Evolutionary conservation across 2,113 vertebrate species (phyloP).

Genomic region (Gulo gulo): DNA sequence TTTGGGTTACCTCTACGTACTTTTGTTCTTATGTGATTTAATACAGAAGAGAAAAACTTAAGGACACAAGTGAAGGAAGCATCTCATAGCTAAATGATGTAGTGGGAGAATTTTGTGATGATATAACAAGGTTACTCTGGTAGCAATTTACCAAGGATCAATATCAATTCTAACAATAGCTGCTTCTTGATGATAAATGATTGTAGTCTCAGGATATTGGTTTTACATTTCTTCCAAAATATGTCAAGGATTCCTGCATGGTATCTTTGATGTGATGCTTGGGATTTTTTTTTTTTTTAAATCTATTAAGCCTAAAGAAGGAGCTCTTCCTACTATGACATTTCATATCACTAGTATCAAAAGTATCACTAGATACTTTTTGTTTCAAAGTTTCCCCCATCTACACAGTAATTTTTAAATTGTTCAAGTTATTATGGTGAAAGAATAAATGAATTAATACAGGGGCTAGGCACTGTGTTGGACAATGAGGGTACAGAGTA

Average conservation of each 20-base stretch:
- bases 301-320: not conserved
- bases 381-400: not conserved
- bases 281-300: not conserved
- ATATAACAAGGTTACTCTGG: constrained; percentile 47
- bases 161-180: constrained; percentile 52
- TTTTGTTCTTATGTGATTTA: not conserved
- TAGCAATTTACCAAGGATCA: constrained; percentile 65
- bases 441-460: not conserved
- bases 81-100: constrained; percentile 17
- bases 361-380: not conserved
- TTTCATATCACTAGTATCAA: not conserved
- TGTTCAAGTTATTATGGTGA: not conserved
- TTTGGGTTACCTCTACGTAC: not conserved
- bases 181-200: constrained; percentile 58
- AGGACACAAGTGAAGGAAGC: constrained; percentile 11
- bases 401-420: not conserved
- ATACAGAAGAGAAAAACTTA: not conserved
- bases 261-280: constrained; percentile 20
- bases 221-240: constrained; percentile 60
- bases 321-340: not conserved
- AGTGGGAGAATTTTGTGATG: constrained; percentile 17
- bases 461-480: not conserved
- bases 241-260: constrained; percentile 4
- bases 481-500: not conserved
- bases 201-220: constrained; percentile 41